A percentile compares a stretch with the other conserved stretches of the same genome.
phyloP scores from a whole-genome alignment of 2,113 vertebrate species.

The Illadopsis cleaveri region DNA sequence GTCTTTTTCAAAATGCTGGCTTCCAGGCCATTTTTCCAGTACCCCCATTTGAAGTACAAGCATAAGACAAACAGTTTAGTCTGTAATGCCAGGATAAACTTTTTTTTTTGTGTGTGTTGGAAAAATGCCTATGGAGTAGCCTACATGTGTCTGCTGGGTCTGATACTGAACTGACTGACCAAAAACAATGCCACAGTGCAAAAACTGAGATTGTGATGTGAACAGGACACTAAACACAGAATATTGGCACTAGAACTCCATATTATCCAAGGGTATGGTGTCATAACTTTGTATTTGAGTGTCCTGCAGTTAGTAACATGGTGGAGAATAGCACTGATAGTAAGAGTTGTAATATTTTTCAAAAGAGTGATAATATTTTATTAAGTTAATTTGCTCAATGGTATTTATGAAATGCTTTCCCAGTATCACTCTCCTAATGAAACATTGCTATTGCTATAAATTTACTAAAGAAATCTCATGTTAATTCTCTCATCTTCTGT shows the following conservation, averaged over 20 bases:
- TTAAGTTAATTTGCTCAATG: background rate
- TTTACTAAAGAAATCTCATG: background rate
- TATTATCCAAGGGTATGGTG: background rate
- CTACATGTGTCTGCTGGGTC: background rate
- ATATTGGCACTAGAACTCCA: background rate
- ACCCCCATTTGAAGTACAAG: background rate
- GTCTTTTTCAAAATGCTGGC: background rate
- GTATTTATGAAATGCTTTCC: conserved; percentile 1
- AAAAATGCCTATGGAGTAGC: background rate
- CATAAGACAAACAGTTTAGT: background rate
- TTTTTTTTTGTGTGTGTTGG: background rate
- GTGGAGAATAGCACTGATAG: background rate
- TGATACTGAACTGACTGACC: background rate
- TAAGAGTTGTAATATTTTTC: background rate
- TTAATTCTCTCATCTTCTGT: background rate
- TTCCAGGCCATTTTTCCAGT: background rate
- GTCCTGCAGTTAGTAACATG: background rate
- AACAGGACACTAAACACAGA: background rate
- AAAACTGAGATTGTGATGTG: background rate
- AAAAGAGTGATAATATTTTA: background rate
- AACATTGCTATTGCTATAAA: background rate
- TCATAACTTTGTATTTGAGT: background rate
- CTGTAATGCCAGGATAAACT: background rate
- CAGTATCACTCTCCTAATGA: background rate
- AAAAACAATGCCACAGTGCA: background rate